phyloP scores from a whole-genome alignment of 2,888 invertebrate genomes.

The Drosophila birchii region DNA sequence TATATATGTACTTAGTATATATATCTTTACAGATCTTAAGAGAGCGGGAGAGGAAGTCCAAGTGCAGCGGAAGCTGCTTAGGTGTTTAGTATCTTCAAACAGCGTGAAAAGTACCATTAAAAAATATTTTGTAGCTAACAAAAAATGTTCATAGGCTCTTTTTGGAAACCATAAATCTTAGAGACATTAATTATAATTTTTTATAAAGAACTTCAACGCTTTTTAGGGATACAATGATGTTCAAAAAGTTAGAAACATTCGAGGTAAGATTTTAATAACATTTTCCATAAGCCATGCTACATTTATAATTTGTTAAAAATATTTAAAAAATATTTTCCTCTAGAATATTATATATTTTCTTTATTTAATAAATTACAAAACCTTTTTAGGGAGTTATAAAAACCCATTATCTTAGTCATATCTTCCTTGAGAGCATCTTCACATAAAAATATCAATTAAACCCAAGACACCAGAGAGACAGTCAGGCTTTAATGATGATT shows the following conservation, averaged over 20 bases:
- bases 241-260: neutral
- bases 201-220: constrained; percentile 2
- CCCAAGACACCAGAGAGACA: constrained; percentile 20
- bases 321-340: no score
- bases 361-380: no score
- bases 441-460: constrained; percentile 43
- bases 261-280: neutral
- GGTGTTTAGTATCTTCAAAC: constrained; percentile 13
- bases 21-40: constrained; percentile 3
- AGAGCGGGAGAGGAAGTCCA: constrained; percentile 1
- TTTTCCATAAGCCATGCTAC: neutral
- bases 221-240: neutral
- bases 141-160: constrained; percentile 7
- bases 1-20: constrained; percentile 10
- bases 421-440: constrained; percentile 7
- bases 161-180: constrained; percentile 25
- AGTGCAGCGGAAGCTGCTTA: constrained; percentile 48
- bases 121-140: constrained; percentile 5
- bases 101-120: constrained; percentile 25
- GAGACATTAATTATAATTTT: neutral
- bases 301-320: neutral
- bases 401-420: neutral
- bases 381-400: neutral
- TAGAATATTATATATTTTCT: no score
- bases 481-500: constrained; percentile 35